Base-by-base conservation (phyloP, 2,888 invertebrate genomes). In the Teleiodes luculella region DNA sequence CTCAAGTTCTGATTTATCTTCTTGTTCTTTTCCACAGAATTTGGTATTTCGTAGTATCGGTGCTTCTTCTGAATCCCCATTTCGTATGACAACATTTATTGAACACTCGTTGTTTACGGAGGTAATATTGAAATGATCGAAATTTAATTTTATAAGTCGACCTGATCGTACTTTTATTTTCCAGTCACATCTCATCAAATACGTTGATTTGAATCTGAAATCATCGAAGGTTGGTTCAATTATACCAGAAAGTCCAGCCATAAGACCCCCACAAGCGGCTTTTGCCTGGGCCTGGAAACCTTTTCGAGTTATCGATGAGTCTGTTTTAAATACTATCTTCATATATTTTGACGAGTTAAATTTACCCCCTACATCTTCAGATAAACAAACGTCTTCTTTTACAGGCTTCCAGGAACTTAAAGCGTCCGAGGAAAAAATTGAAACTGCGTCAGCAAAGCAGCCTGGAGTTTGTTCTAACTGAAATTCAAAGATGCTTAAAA, bases 31-130 rank as follows among this genome's bases (percentile, higher is more conserved):
- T 0, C 92, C 92, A 70, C 96, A 97, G 72, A 93, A 95, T 76
- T 94, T 95, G 1, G 96, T 96, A 46, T 83, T 79, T 0, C 93
- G 93, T 35, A 97, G 77, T 33, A 94, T 75, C 0, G 97, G 96
- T 0, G 97, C 95, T 56, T 92, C 91, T 0, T 80, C 64, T 53
- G 92, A 92, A 46, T 91, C 91, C 0, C 97, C 98, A 80, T 97
- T 97, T 66, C 93, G 92, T 49, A 96, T 66, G 92, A 94, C 72
- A 18, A 91, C 85, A 58, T 72, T 78, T 49, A 76, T 72, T 11
- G 39, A 31, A 61, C 87, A 88, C n/a, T 72, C 62, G 13, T 72
- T 72, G 24, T 74, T 66, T 35, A 62, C 69, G 66, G 78, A 91
- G 2, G 86, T 85, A 43, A 96, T 88, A 65, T 93, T 86, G 64